These are phyloP conservation scores for Zapus hudsonius DNA, from an alignment of 2,113 vertebrate species.

Conservation along the genomic window DNA sequence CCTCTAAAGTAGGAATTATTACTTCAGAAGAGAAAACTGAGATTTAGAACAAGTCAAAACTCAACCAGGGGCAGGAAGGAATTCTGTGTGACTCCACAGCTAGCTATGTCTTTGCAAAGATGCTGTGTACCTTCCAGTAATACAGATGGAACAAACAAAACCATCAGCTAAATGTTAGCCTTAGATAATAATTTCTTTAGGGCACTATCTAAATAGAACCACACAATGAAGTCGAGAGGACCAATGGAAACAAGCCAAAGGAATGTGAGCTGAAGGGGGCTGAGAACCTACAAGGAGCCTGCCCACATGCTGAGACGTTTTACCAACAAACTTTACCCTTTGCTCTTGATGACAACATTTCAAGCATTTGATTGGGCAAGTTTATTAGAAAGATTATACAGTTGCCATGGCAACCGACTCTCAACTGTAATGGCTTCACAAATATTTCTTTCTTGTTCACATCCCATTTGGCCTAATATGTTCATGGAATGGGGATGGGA, in stretches of 20 bases:
- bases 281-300: not conserved
- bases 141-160: not conserved
- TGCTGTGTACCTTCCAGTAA: not conserved
- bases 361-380: slow-evolving; percentile 2
- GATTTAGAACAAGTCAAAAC: slow-evolving; percentile 16
- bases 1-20: not conserved
- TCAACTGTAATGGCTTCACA: not conserved
- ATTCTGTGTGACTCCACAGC: not conserved
- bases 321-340: not conserved
- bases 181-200: not conserved
- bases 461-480: not conserved
- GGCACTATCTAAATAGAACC: not conserved
- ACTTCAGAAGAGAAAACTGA: not conserved
- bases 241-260: not conserved
- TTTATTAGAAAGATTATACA: not conserved
- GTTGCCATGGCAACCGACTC: not conserved
- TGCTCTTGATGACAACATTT: not conserved
- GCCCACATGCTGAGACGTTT: not conserved
- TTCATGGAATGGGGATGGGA: not conserved
- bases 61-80: not conserved
- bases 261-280: not conserved
- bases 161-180: not conserved
- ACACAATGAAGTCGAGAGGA: not conserved
- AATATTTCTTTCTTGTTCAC: slow-evolving; percentile 21
- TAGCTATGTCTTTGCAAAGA: not conserved